Conservation (phyloP, 2,797 vertebrate genomes). For the Spheniscus humboldti region DNA sequence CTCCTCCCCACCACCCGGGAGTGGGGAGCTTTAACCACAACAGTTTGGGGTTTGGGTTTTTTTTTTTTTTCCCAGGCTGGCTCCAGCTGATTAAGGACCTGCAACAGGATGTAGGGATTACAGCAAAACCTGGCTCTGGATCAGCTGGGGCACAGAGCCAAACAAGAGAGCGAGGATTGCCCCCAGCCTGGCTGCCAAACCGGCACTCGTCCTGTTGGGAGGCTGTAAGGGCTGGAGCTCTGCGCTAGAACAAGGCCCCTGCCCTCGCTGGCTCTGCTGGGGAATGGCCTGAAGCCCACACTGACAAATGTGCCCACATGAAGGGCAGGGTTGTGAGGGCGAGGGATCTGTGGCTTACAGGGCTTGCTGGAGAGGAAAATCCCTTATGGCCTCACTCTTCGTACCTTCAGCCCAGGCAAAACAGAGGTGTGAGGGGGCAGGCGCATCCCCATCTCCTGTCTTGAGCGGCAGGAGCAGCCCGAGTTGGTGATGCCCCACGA, state of each 20-base stretch:
- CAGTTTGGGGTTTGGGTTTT: neutral
- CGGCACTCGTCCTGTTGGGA: constrained; percentile 35
- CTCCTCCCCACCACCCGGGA: neutral
- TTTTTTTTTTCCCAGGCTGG: constrained; percentile 47
- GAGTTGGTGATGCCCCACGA: neutral
- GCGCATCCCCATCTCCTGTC: neutral
- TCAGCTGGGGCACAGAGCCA: constrained; percentile 72
- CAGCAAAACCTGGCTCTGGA: constrained; percentile 73
- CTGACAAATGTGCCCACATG: neutral
- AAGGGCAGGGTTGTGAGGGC: neutral
- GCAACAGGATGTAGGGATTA: constrained; percentile 81
- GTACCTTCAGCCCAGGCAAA: neutral
- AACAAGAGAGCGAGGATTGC: constrained; percentile 50
- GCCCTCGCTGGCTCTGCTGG: neutral
- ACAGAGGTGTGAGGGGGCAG: neutral
- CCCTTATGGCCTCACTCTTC: neutral
- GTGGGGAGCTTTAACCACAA: constrained; percentile 26
- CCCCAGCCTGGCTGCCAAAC: constrained; percentile 35
- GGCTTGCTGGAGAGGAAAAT: neutral
- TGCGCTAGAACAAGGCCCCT: neutral
- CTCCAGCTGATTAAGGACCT: constrained; percentile 78
- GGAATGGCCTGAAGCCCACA: constrained; percentile 16
- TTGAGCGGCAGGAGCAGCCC: neutral
- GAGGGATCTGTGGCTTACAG: neutral
- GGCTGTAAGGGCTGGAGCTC: neutral